Evolutionary conservation across 2,888 invertebrate species (phyloP).

Genomic region (Clivina fossor): DNA sequence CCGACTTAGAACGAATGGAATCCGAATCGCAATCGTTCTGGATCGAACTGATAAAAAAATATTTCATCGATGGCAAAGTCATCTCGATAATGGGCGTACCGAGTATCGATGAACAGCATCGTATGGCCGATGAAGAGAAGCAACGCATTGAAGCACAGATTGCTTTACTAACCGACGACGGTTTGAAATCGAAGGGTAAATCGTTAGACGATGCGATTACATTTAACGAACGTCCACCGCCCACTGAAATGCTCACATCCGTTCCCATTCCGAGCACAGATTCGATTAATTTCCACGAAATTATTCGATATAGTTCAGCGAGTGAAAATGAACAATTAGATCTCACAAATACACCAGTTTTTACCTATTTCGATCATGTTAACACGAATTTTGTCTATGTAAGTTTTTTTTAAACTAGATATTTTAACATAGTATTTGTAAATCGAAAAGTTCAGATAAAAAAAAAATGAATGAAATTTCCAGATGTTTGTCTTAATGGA

Average conservation of each 20-base stretch:
- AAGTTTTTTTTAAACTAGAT: conserved; percentile 50
- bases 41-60: conserved; percentile 67
- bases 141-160: conserved; percentile 69
- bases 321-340: conserved; percentile 56
- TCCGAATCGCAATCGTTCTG: conserved; percentile 69
- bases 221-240: conserved; percentile 76
- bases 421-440: conserved; percentile 1
- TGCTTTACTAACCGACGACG: conserved; percentile 64
- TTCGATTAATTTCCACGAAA: conserved; percentile 69
- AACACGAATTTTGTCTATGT: conserved; percentile 85
- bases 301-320: conserved; percentile 53
- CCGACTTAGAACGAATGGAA: conserved; percentile 62
- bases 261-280: conserved; percentile 76
- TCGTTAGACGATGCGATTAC: conserved; percentile 68
- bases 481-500: conserved; percentile 76
- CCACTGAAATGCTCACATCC: conserved; percentile 68
- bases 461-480: conserved; percentile 30
- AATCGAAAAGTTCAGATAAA: conserved; percentile 3
- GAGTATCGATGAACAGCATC: conserved; percentile 63
- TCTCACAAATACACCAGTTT: conserved; percentile 67
- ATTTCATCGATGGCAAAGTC: conserved; percentile 65
- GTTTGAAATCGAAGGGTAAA: conserved; percentile 65
- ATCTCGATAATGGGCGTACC: conserved; percentile 68
- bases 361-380: conserved; percentile 76
- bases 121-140: conserved; percentile 73